Conservation (phyloP, 2,888 invertebrate genomes). For the Heliconius cydno region DNA sequence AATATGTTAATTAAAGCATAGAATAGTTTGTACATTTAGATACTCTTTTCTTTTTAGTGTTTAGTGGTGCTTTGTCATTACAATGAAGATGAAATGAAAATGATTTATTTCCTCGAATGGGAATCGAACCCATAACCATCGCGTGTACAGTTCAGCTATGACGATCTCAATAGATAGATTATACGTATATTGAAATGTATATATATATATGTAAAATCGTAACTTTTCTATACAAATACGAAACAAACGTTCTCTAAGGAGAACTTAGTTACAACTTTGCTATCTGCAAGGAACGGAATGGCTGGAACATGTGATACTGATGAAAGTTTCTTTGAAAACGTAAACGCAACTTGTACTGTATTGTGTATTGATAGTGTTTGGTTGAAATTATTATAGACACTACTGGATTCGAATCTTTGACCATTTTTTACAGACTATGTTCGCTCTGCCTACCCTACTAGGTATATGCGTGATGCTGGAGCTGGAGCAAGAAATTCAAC, state of each 20-base stretch:
- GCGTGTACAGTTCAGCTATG: no score
- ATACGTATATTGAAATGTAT: neutral
- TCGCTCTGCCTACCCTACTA: neutral
- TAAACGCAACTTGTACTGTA: neutral
- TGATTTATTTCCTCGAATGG: no score
- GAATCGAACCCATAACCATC: no score
- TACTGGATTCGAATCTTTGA: no score
- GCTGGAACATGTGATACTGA: slow-evolving; percentile 6
- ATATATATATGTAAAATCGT: neutral
- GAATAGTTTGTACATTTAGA: no score
- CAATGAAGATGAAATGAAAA: no score
- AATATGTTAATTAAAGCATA: no score
- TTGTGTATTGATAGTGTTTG: neutral
- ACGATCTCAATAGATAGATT: no score
- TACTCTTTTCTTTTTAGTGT: no score
- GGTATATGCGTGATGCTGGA: neutral
- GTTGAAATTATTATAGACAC: neutral
- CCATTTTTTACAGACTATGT: no score
- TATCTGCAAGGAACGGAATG: neutral
- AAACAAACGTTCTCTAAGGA: neutral
- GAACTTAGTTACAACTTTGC: neutral
- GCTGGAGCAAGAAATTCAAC: no score
- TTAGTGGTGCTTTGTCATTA: no score
- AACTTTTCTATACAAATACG: neutral
- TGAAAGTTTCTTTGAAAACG: neutral